Base-by-base conservation (phyloP, 2,797 vertebrate genomes). In the Sebastes itinus region DNA sequence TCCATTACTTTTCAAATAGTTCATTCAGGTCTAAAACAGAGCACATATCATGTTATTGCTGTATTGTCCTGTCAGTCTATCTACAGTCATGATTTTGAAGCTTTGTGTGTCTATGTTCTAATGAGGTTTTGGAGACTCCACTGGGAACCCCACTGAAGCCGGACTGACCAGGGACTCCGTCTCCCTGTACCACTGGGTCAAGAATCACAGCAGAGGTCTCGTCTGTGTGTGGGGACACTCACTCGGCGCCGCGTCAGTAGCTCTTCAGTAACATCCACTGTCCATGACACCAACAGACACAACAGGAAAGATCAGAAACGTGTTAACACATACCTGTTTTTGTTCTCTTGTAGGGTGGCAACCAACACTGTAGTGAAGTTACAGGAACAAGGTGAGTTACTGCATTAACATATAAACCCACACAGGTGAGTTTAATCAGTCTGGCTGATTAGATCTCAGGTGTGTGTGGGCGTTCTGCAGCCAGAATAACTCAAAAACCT, bases 221-320 rank as follows among this genome's bases (percentile, higher is more conserved):
- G 86, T 98, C 52, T 92, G 93, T 81, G 62, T 98, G 61, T 98
- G 97, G 97, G 97, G 97, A 54, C 97, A 98, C 77, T 98, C 97
- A 1, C 35, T 98, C 4, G 97, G 97, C 7, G 92, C 97, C 0
- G 97, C 97, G 97, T 98, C 81, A 87, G 97, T 93, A 77, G 59
- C 9, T 70, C 20, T 18, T 13, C 10, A 38, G 1, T 20, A 27
- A 66, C 28, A 1, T 11, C 27, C 11, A 11, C 7, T 7, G 32
- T 56, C 59, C 22, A 25, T 2, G 5, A 27, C 16, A 14, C 6
- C 28, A 27, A 77, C 2, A 4, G 3, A 56, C 2, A 33, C 18
- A 4, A 22, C 8, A 59, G 32, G 35, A 32, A 25, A 49, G 3
- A 46, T 20, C 8, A 23, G 7, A 66, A 23, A 52, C 8, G 8